Evolutionary conservation across 2,797 vertebrate genomes (phyloP), one percentile per base, ranked within the genome.

Genomic region (Propithecus perrieri): DNA sequence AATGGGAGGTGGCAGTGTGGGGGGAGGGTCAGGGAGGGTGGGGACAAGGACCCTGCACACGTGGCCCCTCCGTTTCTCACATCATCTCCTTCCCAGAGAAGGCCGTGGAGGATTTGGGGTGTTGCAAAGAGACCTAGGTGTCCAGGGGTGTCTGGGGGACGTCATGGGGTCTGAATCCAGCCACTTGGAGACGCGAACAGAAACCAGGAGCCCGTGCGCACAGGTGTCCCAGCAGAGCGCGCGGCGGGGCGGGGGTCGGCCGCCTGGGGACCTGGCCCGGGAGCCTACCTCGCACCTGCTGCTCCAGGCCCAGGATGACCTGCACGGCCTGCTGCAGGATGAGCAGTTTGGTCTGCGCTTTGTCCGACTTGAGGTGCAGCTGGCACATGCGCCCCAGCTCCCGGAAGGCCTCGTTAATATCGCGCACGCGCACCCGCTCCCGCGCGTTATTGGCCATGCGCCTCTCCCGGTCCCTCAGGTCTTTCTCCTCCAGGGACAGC

Each of bases 381-480:
- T 99, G 99, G 99, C 99, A 99, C 99, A 99, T 99, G 98, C 99
- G 99, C 99, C 99, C 99, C 99, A 99, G 99, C 97, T 99, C 99
- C 98, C 99, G 99, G 99, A 99, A 99, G 98, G 99, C 99, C 99
- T 99, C 99, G 98, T 99, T 99, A 99, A 99, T 99, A 99, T 99
- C 99, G 33, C 99, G 99, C 98, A 99, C 99, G 9, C 99, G 99
- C 98, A 99, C 99, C 98, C 99, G 99, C 95, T 99, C 99, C 98
- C 99, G 99, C 96, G 99, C 99, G 98, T 99, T 99, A 99, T 99
- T 99, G 98, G 99, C 99, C 98, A 99, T 99, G 97, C 99, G 99
- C 96, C 99, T 99, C 98, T 99, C 99, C 92, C 99, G 99, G 98
- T 99, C 99, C 98, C 99, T 99, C 99, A 99, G 99, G 98, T 99